phyloP scores from a whole-genome alignment of 2,888 invertebrate species.

The Trisateles emortualis region DNA sequence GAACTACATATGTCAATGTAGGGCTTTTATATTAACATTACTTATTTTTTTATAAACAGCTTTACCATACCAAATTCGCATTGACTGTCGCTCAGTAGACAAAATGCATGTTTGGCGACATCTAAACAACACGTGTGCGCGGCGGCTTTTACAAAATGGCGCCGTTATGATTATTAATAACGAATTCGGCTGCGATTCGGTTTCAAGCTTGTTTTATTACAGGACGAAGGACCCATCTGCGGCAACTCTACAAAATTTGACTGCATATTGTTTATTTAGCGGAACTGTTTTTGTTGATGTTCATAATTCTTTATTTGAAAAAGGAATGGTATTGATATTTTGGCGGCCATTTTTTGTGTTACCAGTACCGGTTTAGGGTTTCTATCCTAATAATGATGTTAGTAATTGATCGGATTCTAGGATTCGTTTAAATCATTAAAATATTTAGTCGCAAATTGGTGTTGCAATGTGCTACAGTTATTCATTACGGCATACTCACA shows the following conservation, averaged over 20 bases:
- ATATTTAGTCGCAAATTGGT: background rate
- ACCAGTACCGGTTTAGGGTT: slow-evolving; percentile 34
- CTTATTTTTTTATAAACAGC: background rate
- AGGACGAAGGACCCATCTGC: slow-evolving; percentile 77
- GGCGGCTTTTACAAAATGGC: slow-evolving; percentile 75
- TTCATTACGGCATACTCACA: background rate
- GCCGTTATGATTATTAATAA: slow-evolving; percentile 84
- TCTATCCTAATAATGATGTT: slow-evolving; percentile 25
- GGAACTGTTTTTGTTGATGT: slow-evolving; percentile 71
- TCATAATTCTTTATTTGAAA: slow-evolving; percentile 50
- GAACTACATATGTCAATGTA: too few relatives aligned
- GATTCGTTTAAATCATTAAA: background rate
- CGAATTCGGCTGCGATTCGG: slow-evolving; percentile 75
- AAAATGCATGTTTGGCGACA: slow-evolving; percentile 41
- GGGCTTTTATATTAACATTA: too few relatives aligned
- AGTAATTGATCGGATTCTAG: slow-evolving; percentile 18
- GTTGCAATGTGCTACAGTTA: background rate
- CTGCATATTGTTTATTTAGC: slow-evolving; percentile 77
- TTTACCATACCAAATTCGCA: slow-evolving; percentile 15
- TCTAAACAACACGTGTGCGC: slow-evolving; percentile 57
- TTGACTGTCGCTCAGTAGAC: slow-evolving; percentile 14
- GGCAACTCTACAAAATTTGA: slow-evolving; percentile 71
- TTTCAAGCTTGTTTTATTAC: slow-evolving; percentile 76
- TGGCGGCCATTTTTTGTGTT: slow-evolving; percentile 39
- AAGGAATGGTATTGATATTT: slow-evolving; percentile 48